Base-by-base conservation (phyloP, 35 echinoderm and acorn worm species). In the Patiria miniata region DNA sequence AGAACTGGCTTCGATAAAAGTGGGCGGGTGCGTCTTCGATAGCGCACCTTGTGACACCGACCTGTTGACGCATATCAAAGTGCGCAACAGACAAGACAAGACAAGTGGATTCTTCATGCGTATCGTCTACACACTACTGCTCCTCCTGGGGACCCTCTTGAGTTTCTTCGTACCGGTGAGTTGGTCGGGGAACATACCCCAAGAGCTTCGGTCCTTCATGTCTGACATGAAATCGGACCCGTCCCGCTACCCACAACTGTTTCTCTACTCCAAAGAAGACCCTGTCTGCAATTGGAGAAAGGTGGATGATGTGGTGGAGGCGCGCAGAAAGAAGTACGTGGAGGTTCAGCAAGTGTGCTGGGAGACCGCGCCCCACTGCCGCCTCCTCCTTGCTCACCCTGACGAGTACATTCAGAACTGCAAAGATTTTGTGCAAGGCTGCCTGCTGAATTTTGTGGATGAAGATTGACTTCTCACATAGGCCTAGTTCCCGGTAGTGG, bases 231-330 rank as follows among this genome's bases (percentile, higher is more conserved):
- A 88, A 37, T 21, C 65, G 10, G 89, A 86, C 79, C 85, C 34
- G 4, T 68, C 84, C 15, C 60, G 79, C 5, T 92, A 59, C 29
- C 96, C 96, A 1, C 93, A 92, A 52, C 85, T 95, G 30, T 94
- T 89, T 55, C 78, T 99, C 12, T 99, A 99, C 77, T 99, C 96
- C 10, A 92, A 89, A 77, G 58, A 37, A 47, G 96, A 99, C 69
- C 40, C 40, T 5, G 17, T 99, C 33, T 84, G 87, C 65, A 56
- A 81, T 15, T 94, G 68, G 51, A 68, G 39, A 38, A 32, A n/a
- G 14, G 52, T 99, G 19, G 89, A 92, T 29, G 83, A 87, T 51
- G 51, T 95, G 9, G 89, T 94, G 77, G 85, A 82, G 81, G 81
- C 61, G 47, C 79, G 92, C 10, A 80, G 88, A 15, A 73, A 79